Conservation (phyloP, 92 coral and sea anemone genomes). For the Blastomussa wellsi region DNA sequence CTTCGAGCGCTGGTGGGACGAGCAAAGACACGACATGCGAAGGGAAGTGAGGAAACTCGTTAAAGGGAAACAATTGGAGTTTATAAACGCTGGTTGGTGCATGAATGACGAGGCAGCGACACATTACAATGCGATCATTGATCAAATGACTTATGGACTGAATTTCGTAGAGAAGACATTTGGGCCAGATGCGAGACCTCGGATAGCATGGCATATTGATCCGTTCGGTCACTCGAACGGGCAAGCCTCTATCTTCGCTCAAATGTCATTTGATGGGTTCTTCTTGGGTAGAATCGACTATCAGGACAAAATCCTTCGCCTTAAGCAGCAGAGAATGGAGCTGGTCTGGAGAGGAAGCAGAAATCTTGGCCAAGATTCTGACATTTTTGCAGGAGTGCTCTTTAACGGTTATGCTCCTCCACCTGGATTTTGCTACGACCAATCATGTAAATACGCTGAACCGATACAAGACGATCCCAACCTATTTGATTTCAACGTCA, state of each 20-base stretch:
- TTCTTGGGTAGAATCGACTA: conserved; percentile 90
- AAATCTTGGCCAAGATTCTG: conserved; percentile 76
- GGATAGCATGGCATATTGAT: conserved; percentile 96
- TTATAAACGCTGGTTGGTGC: conserved; percentile 97
- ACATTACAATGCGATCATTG: conserved; percentile 93
- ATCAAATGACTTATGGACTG: conserved; percentile 96
- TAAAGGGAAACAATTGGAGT: conserved; percentile 71
- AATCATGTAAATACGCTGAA: conserved; percentile 58
- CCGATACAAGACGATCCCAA: conserved; percentile 85
- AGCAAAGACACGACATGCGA: conserved; percentile 65
- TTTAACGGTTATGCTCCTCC: conserved; percentile 86
- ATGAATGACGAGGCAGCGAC: conserved; percentile 98
- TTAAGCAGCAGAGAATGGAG: conserved; percentile 82
- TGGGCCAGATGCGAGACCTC: conserved; percentile 88
- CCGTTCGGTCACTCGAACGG: conserved; percentile 98
- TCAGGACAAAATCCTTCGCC: conserved; percentile 69
- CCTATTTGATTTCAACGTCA: conserved; percentile 76
- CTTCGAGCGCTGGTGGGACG: conserved; percentile 93
- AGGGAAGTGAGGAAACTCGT: conserved; percentile 79
- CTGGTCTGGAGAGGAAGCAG: conserved; percentile 92
- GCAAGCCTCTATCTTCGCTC: conserved; percentile 95
- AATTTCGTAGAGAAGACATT: conserved; percentile 85
- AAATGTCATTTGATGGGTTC: conserved; percentile 97
- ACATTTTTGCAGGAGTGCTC: conserved; percentile 82
- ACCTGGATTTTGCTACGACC: conserved; percentile 85